Base-by-base conservation (phyloP, 2,113 vertebrate species). In the Galbula dea region DNA sequence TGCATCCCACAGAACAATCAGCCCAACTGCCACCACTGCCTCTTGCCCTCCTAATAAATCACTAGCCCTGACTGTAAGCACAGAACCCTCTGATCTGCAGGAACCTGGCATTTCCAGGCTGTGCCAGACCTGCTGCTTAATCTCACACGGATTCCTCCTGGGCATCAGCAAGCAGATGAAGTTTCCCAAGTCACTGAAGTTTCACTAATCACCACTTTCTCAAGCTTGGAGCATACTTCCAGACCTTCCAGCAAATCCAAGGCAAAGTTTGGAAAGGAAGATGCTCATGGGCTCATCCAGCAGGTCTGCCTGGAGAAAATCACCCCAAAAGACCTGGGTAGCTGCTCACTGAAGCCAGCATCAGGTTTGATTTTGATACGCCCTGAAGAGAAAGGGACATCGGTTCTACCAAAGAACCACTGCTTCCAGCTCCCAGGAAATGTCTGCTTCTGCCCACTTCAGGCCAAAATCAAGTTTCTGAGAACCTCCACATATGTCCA, bases 381-480 rank as follows among this genome's bases (percentile, higher is more conserved):
- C 16, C 26, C 36, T 11, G 29, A 81, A 89, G n/a, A 68, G 36
- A 72, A 72, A 61, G 36, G 7, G 21, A 32, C 15, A 29, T 3
- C 26, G 54, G 32, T 82, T 93, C 87, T 45, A n/a, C 26, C 55
- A 22, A 74, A 67, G 12, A 83, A 39, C 59, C 59, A 36, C 86
- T 82, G 84, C 41, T 76, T 79, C 22, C 58, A 85, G 58, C 58
- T 79, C 71, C 19, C 71, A 68, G 32, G 43, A 61, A 86, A 30
- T 4, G 15, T 30, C 79, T 73, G 58, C 24, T 78, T 59, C 82
- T 94, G 79, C 58, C 85, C 75, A 83, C 6, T 29, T 69, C 46
- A 43, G 62, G 79, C 63, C 54, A 93, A 91, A 95, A 80, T 34
- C 15, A 34, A 80, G 59, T 54, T 85, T 85, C 79, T 73, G 62